Percentiles rank a stretch among this genome's conserved stretches.
Evolutionary conservation across 2,888 invertebrate genomes (phyloP).

Genomic region (Lycocerus yunnanus): DNA sequence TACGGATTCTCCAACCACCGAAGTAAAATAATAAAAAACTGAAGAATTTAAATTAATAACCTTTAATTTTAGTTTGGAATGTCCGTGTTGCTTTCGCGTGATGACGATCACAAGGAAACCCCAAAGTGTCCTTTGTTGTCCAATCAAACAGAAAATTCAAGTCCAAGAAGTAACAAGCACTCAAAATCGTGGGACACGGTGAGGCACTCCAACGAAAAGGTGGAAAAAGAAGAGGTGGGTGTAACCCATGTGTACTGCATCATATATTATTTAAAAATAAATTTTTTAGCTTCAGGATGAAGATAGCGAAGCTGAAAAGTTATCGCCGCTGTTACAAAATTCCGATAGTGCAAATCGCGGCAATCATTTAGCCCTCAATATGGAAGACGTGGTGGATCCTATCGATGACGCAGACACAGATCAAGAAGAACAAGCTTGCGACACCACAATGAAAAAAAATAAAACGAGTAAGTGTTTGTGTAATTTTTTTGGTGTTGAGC

Average conservation of each 20-base stretch:
- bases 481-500: no score
- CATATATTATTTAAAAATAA: no score
- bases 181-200: conserved; percentile 57
- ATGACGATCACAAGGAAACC: conserved; percentile 59
- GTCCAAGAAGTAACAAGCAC: conserved; percentile 42
- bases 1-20: conserved; percentile 57
- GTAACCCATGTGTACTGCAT: no score
- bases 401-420: conserved; percentile 66
- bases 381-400: conserved; percentile 61
- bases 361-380: conserved; percentile 54
- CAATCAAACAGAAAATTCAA: conserved; percentile 39
- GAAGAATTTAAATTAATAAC: no score
- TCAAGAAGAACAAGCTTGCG: conserved; percentile 54
- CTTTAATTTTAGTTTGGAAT: conserved; percentile 63
- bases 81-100: conserved; percentile 71
- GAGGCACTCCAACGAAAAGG: conserved; percentile 66
- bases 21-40: conserved; percentile 52
- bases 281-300: conserved; percentile 61
- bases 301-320: conserved; percentile 82
- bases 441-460: conserved; percentile 8
- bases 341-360: conserved; percentile 31
- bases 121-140: conserved; percentile 52
- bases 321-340: conserved; percentile 72
- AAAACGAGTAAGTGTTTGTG: conserved; percentile 5
- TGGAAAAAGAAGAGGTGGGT: conserved; percentile 52